phyloP scores from a whole-genome alignment of 2,888 invertebrate genomes.

The Lasioglossum zephyrum region DNA sequence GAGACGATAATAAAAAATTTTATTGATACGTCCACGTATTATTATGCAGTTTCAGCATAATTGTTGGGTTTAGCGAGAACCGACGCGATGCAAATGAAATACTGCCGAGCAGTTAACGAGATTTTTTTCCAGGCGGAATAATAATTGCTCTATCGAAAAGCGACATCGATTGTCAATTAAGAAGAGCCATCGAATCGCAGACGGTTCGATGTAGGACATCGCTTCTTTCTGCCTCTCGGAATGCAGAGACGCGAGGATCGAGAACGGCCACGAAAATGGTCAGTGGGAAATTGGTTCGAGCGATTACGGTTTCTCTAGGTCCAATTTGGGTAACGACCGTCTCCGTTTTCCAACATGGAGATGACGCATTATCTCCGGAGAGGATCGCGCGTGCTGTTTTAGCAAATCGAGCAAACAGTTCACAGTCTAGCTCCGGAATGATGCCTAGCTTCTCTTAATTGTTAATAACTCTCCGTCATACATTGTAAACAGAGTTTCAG shows the following conservation, averaged over 20 bases:
- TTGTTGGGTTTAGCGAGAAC: not conserved
- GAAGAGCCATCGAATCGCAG: not conserved
- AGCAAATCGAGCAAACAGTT: not conserved
- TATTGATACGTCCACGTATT: not conserved
- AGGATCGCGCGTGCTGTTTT: not conserved
- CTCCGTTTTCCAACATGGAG: slow-evolving; percentile 23
- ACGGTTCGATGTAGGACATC: not conserved
- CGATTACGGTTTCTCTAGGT: slow-evolving; percentile 18
- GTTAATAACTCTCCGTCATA: not conserved
- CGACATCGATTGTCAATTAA: not conserved
- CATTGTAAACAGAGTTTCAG: not conserved
- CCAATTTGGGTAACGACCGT: slow-evolving; percentile 23
- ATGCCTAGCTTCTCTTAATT: not conserved
- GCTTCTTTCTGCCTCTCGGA: not conserved
- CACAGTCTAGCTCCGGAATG: not conserved
- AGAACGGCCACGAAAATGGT: slow-evolving; percentile 6
- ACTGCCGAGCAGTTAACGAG: not conserved
- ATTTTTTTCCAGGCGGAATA: not conserved
- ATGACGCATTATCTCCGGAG: slow-evolving; percentile 21
- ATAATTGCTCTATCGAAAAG: not conserved
- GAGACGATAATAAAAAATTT: not conserved
- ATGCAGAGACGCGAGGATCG: not conserved
- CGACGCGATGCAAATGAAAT: not conserved
- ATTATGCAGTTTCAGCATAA: no score
- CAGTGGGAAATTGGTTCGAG: not conserved